A percentile compares a stretch with the other conserved stretches of the same genome.
Evolutionary conservation across 2,113 vertebrate genomes (phyloP).

Genomic region (Pseudopipra pipra): DNA sequence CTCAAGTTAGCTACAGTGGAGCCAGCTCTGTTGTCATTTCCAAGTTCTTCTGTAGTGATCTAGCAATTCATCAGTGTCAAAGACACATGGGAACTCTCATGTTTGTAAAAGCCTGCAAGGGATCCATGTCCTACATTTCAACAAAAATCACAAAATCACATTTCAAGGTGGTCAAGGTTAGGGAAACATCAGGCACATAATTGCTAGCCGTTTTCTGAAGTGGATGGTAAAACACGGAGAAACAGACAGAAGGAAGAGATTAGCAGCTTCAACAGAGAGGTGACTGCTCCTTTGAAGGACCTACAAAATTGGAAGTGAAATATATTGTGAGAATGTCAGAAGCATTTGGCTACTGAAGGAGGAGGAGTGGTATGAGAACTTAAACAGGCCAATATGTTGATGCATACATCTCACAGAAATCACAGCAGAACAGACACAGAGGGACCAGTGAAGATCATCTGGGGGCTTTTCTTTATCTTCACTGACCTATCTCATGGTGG

Average conservation of each 20-base stretch:
- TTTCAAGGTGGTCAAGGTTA: slow-evolving; percentile 63
- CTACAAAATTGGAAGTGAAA: not conserved
- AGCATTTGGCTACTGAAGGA: not conserved
- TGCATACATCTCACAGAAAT: not conserved
- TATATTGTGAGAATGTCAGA: not conserved
- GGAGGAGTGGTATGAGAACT: not conserved
- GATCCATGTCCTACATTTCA: slow-evolving; percentile 55
- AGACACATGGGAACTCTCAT: slow-evolving; percentile 29
- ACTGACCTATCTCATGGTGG: not conserved
- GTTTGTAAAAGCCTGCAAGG: slow-evolving; percentile 53
- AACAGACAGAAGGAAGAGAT: not conserved
- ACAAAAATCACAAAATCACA: slow-evolving; percentile 48
- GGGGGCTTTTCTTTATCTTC: not conserved
- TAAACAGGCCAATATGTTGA: not conserved
- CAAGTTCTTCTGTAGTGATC: slow-evolving; percentile 43
- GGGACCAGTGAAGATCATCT: not conserved
- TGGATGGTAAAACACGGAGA: not conserved
- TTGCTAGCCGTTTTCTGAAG: slow-evolving; percentile 17
- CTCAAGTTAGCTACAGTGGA: slow-evolving; percentile 23
- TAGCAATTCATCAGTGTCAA: slow-evolving; percentile 60
- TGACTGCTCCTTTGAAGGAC: not conserved
- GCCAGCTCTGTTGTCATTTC: slow-evolving; percentile 22
- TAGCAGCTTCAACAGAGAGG: not conserved
- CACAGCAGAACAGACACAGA: accelerated
- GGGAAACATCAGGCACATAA: slow-evolving; percentile 33